These are phyloP conservation scores for Brachypodius melanocephalos DNA, from an alignment of 2,113 vertebrate genomes.

Conservation along the genomic window DNA sequence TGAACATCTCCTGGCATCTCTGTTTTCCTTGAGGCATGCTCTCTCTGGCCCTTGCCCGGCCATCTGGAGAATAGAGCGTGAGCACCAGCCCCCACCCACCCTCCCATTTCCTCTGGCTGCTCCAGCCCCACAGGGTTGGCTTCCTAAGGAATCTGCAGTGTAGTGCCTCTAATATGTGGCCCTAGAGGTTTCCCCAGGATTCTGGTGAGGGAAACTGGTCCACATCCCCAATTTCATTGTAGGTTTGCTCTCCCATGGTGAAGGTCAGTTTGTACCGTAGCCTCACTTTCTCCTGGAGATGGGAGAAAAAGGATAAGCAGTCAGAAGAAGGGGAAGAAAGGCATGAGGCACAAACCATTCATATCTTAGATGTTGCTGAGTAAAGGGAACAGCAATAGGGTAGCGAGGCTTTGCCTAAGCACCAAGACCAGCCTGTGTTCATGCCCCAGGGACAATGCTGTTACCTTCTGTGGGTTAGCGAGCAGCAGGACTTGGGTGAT, in stretches of 20 bases:
- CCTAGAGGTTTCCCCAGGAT: slow-evolving; percentile 89
- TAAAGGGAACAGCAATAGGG: not conserved
- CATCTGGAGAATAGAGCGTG: not conserved
- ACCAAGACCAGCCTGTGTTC: not conserved
- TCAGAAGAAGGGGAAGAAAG: not conserved
- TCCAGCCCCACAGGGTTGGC: not conserved
- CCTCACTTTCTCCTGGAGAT: slow-evolving; percentile 91
- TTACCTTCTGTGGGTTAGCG: slow-evolving; percentile 94
- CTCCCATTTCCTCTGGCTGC: slow-evolving; percentile 8
- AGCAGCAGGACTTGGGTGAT: slow-evolving; percentile 95
- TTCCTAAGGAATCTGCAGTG: slow-evolving; percentile 9
- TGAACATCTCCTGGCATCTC: not conserved
- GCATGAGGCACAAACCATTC: not conserved
- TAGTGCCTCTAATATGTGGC: not conserved
- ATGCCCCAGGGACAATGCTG: accelerated
- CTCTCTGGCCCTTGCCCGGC: not conserved
- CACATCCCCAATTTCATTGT: slow-evolving; percentile 91
- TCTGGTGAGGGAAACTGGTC: slow-evolving; percentile 92
- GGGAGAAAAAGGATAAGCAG: not conserved
- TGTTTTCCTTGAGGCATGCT: not conserved
- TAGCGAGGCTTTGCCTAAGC: not conserved
- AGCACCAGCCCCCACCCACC: not conserved
- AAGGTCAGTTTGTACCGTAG: slow-evolving; percentile 94
- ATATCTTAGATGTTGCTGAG: not conserved
- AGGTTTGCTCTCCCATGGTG: slow-evolving; percentile 85